phyloP scores from a whole-genome alignment of 92 coral and sea anemone species.

The Zoanthus solanderi region DNA sequence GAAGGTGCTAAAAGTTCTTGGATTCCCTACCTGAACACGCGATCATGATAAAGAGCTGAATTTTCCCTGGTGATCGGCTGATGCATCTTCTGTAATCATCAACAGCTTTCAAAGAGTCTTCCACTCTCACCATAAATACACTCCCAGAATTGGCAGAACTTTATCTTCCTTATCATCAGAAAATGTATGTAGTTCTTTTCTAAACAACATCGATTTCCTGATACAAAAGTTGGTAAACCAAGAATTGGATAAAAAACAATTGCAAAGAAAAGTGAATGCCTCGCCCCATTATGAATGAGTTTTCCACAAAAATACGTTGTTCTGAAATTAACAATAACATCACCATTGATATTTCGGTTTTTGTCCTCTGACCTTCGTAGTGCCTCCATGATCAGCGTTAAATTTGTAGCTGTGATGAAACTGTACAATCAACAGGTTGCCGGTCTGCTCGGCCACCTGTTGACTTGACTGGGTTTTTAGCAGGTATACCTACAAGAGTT shows the following conservation, averaged over 20 bases:
- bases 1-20: background rate
- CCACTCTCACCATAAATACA: slow-evolving; percentile 51
- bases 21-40: slow-evolving; percentile 28
- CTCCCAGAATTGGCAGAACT: slow-evolving; percentile 27
- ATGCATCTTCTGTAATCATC: slow-evolving; percentile 30
- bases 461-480: background rate
- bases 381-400: slow-evolving; percentile 55
- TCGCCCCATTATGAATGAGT: slow-evolving; percentile 14
- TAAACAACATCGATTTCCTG: background rate
- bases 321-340: slow-evolving; percentile 52
- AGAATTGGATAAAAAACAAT: background rate
- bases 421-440: background rate
- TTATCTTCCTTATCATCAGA: slow-evolving; percentile 35
- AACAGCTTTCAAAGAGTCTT: slow-evolving; percentile 28
- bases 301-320: background rate
- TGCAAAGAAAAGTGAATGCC: background rate
- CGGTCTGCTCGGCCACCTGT: slow-evolving; percentile 25
- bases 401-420: slow-evolving; percentile 65
- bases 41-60: slow-evolving; percentile 18
- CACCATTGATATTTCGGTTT: slow-evolving; percentile 50
- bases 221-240: background rate
- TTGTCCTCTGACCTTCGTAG: slow-evolving; percentile 52
- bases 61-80: background rate
- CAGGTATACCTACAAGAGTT: slow-evolving; percentile 11
- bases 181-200: background rate